Conservation (phyloP, 2,888 invertebrate species). For the Glomeris marginata region DNA sequence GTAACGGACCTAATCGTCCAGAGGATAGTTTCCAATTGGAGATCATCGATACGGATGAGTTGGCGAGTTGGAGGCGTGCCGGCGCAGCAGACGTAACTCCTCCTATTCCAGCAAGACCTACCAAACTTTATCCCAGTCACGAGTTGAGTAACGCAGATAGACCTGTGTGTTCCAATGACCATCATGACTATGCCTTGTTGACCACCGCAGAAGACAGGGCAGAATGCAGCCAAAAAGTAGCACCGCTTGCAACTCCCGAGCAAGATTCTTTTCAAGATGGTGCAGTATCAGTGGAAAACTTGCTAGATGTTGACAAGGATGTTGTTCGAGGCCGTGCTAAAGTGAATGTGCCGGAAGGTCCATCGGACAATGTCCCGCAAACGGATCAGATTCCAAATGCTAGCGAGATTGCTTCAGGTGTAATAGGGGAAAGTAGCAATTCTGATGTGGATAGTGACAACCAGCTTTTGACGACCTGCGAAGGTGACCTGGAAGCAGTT, state of each 20-base stretch:
- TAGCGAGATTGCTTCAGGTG: no score
- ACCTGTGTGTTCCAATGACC: neutral
- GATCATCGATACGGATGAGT: constrained; percentile 20
- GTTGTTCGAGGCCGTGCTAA: no score
- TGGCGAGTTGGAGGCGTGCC: constrained; percentile 9
- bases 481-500: no score
- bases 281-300: constrained; percentile 37
- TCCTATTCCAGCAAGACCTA: constrained; percentile 9
- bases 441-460: no score
- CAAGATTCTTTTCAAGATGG: constrained; percentile 44
- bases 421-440: no score
- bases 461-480: no score
- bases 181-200: neutral
- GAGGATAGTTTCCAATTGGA: constrained; percentile 20
- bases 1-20: constrained; percentile 6
- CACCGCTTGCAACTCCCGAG: constrained; percentile 46
- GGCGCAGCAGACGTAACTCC: constrained; percentile 8
- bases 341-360: no score
- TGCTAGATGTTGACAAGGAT: constrained; percentile 21
- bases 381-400: no score
- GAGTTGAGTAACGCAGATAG: neutral
- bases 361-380: no score
- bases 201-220: neutral
- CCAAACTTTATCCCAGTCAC: neutral
- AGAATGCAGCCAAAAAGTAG: constrained; percentile 21